These are phyloP conservation scores for Drosophila trichaetosa DNA, from an alignment of 2,888 invertebrate species.

Conservation along the genomic window DNA sequence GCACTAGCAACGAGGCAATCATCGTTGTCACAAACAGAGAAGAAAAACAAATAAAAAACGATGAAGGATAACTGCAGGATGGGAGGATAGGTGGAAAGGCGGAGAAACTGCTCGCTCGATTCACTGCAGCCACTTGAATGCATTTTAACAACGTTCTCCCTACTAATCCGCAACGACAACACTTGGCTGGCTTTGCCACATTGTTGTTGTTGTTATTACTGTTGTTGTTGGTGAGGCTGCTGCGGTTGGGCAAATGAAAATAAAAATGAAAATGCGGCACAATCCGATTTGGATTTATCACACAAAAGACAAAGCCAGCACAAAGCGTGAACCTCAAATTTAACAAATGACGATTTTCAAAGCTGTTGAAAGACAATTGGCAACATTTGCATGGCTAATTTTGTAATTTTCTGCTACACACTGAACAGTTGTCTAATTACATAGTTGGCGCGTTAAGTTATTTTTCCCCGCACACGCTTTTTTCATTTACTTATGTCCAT, in stretches of 20 bases:
- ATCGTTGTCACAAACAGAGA: conserved; percentile 20
- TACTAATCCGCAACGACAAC: conserved; percentile 73
- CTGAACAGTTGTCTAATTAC: conserved; percentile 26
- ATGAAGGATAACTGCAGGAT: neutral
- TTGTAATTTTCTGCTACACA: conserved; percentile 31
- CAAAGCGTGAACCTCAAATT: conserved; percentile 24
- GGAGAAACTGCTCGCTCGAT: conserved; percentile 38
- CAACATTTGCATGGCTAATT: conserved; percentile 63
- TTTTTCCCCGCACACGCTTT: neutral
- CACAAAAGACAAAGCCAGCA: conserved; percentile 53
- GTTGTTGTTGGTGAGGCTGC: conserved; percentile 15
- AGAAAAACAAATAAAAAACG: conserved; percentile 18
- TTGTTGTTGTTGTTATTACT: conserved; percentile 21
- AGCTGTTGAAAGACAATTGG: conserved; percentile 59
- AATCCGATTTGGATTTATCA: conserved; percentile 56
- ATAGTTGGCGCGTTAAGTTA: conserved; percentile 16
- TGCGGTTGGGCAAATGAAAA: conserved; percentile 47
- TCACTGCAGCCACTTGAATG: conserved; percentile 70
- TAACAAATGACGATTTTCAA: conserved; percentile 38
- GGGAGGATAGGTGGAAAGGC: neutral
- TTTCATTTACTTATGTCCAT: conserved; percentile 14
- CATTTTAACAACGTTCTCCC: conserved; percentile 60
- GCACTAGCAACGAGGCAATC: conserved; percentile 32
- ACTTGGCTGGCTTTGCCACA: conserved; percentile 48
- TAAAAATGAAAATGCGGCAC: conserved; percentile 53